Evolutionary conservation across 2,888 invertebrate species (phyloP).

Genomic region (Aplocera efformata): DNA sequence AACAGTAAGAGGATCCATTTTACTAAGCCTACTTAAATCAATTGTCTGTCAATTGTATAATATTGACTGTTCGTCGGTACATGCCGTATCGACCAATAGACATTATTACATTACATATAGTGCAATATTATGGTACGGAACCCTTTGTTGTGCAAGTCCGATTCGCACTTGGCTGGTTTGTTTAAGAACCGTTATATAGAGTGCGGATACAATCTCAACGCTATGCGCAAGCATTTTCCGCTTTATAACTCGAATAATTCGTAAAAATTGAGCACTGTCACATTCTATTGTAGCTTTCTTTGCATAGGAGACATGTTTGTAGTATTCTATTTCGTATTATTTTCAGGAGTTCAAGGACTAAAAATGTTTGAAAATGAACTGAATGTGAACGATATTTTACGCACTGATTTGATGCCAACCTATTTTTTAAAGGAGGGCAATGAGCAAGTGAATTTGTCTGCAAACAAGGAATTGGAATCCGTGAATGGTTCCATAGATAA

Average conservation of each 20-base stretch:
- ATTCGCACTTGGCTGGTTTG: no score
- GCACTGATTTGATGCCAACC: slow-evolving; percentile 85
- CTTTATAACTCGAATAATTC: slow-evolving; percentile 64
- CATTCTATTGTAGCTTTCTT: background rate
- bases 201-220: slow-evolving; percentile 43
- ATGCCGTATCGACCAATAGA: no score
- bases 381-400: slow-evolving; percentile 84
- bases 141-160: no score
- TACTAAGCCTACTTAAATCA: no score
- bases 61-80: no score
- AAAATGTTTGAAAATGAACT: slow-evolving; percentile 58
- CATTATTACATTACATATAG: no score
- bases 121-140: no score
- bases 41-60: no score
- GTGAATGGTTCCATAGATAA: slow-evolving; percentile 81
- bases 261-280: slow-evolving; percentile 27
- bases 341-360: slow-evolving; percentile 10
- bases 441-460: slow-evolving; percentile 33
- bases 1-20: no score
- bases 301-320: background rate
- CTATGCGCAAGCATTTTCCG: slow-evolving; percentile 58
- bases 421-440: slow-evolving; percentile 76
- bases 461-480: slow-evolving; percentile 34
- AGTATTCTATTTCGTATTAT: no score
- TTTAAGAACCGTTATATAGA: slow-evolving; percentile 44